Conservation (phyloP, 1,140 invertebrate species). For the Heliothis subflexa region DNA sequence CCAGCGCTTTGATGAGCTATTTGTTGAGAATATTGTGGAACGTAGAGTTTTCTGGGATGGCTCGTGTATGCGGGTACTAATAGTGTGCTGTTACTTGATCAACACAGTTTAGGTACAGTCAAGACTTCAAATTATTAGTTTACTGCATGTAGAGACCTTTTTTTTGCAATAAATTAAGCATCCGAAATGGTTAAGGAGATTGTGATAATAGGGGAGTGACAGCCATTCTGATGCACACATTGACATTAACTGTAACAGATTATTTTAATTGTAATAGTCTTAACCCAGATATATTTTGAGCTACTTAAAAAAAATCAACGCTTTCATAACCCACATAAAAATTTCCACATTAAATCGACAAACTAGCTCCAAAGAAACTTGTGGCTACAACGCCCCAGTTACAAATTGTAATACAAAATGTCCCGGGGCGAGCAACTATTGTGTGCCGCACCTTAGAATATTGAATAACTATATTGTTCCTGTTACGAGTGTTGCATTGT, state of each 20-base stretch:
- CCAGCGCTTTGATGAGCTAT: conserved; percentile 2
- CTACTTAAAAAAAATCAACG: background rate
- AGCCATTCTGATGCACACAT: too few species aligned
- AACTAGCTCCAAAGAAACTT: conserved; percentile 14
- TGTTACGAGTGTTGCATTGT: conserved; percentile 25
- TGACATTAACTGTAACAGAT: too few species aligned
- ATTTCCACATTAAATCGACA: background rate
- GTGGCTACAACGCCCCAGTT: conserved; percentile 17
- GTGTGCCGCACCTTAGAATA: background rate
- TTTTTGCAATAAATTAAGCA: too few species aligned
- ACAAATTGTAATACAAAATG: conserved; percentile 19
- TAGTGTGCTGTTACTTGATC: background rate
- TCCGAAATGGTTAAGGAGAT: too few species aligned
- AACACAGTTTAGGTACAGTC: too few species aligned
- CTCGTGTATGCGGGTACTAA: conserved; percentile 3
- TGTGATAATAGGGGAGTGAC: too few species aligned
- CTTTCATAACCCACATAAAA: background rate
- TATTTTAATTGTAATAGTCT: too few species aligned
- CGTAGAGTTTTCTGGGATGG: background rate
- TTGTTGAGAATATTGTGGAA: background rate
- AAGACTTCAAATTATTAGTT: too few species aligned
- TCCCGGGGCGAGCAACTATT: background rate
- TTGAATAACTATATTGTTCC: conserved; percentile 39
- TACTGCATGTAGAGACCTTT: too few species aligned
- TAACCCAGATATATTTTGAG: background rate